Percentiles rank a stretch among this genome's conserved stretches.
These are phyloP conservation scores for Calycopis cecrops DNA, from an alignment of 1,140 invertebrate species.

Conservation along the genomic window DNA sequence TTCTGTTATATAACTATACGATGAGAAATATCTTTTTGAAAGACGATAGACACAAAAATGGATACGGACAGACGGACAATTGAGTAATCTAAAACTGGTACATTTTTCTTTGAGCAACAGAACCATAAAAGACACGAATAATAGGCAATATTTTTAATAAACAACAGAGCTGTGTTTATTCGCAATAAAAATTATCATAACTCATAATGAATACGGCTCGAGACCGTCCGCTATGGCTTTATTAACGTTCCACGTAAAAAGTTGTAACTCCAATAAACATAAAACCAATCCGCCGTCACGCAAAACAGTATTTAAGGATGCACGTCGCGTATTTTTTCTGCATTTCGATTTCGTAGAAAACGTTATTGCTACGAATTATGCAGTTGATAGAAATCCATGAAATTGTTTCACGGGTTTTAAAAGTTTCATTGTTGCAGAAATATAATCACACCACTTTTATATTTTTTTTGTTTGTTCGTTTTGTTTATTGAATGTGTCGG, in stretches of 20 bases:
- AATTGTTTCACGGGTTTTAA: slow-evolving; percentile 3
- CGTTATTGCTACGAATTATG: slow-evolving; percentile 36
- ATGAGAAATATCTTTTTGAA: too few species aligned
- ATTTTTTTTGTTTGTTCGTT: too few species aligned
- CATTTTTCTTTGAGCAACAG: too few species aligned
- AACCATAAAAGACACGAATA: too few species aligned
- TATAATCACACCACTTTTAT: not conserved
- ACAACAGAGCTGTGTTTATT: not conserved
- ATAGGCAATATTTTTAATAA: too few species aligned
- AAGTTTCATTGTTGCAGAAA: not conserved
- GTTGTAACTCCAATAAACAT: slow-evolving; percentile 36
- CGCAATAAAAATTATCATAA: slow-evolving; percentile 2
- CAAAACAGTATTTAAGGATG: slow-evolving; percentile 44
- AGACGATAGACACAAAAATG: too few species aligned
- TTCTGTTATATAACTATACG: too few species aligned
- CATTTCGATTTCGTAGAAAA: slow-evolving; percentile 35
- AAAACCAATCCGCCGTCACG: slow-evolving; percentile 42
- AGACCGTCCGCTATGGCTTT: slow-evolving; percentile 2
- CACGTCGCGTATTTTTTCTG: slow-evolving; percentile 34
- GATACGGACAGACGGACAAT: too few species aligned
- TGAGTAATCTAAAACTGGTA: too few species aligned
- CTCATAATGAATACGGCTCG: not conserved
- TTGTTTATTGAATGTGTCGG: not conserved
- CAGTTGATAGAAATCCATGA: slow-evolving; percentile 2
- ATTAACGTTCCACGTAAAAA: slow-evolving; percentile 21